Conservation (phyloP, 1,140 invertebrate genomes). For the Anagrus nilaparvatae region DNA sequence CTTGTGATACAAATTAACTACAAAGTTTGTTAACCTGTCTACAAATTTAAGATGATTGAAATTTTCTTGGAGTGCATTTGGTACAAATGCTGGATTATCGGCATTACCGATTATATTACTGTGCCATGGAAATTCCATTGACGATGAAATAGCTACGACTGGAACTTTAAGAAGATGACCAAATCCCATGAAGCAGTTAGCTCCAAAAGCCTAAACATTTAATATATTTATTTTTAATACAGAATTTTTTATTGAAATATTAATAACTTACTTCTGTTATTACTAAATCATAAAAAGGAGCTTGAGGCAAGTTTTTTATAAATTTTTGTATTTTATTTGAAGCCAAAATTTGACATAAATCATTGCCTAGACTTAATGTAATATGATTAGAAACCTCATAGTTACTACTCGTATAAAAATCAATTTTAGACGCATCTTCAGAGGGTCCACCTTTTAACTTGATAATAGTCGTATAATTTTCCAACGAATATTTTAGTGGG, state of each 20-base stretch:
- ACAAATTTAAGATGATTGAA: slow-evolving; percentile 47
- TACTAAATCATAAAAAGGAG: slow-evolving; percentile 19
- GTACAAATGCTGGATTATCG: slow-evolving; percentile 42
- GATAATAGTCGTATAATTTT: slow-evolving; percentile 22
- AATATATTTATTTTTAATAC: no score
- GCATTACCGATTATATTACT: slow-evolving; percentile 47
- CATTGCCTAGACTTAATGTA: slow-evolving; percentile 7
- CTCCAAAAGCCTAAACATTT: slow-evolving; percentile 10
- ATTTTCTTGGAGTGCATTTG: slow-evolving; percentile 33
- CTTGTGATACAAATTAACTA: not conserved
- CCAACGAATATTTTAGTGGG: slow-evolving; percentile 23
- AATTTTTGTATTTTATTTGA: slow-evolving; percentile 17
- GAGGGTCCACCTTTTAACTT: slow-evolving; percentile 6
- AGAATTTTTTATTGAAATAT: no score
- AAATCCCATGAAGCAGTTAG: slow-evolving; percentile 38
- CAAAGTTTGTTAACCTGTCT: slow-evolving; percentile 43
- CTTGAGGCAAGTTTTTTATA: slow-evolving; percentile 19
- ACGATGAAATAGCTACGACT: slow-evolving; percentile 44
- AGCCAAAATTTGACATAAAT: slow-evolving; percentile 15
- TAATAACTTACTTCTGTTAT: slow-evolving; percentile 20
- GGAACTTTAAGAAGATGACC: slow-evolving; percentile 44
- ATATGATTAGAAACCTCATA: no score
- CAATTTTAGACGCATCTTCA: slow-evolving; percentile 4
- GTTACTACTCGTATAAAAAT: no score
- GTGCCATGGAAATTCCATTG: slow-evolving; percentile 44